These are phyloP conservation scores for Macrosteles quadrilineatus DNA, from an alignment of 1,140 invertebrate genomes.

Conservation along the genomic window DNA sequence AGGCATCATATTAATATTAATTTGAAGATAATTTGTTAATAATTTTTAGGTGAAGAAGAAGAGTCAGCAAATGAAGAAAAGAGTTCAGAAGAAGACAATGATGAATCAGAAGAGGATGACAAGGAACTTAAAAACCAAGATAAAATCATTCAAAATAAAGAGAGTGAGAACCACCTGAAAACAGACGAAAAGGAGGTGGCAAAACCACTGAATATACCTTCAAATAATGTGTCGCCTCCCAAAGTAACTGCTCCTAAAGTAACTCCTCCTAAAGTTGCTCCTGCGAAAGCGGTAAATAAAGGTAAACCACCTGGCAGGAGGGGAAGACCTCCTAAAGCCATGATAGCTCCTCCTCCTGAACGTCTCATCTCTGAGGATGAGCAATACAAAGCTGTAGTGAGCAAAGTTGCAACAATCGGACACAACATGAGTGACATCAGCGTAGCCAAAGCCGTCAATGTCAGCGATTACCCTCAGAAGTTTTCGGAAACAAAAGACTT, in stretches of 20 bases:
- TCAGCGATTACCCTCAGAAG: background rate
- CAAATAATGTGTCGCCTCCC: too few species aligned
- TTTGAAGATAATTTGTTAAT: too few species aligned
- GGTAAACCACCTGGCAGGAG: background rate
- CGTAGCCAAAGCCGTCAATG: background rate
- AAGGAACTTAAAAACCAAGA: background rate
- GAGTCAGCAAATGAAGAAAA: slow-evolving; percentile 33
- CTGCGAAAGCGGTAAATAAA: background rate
- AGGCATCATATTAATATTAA: too few species aligned
- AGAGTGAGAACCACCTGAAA: too few species aligned
- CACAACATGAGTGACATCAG: background rate
- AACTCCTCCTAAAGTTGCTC: background rate
- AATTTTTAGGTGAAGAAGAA: slow-evolving; percentile 28
- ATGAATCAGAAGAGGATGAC: slow-evolving; percentile 21
- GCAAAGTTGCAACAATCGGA: slow-evolving; percentile 3
- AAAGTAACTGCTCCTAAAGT: background rate
- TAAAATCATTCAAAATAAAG: background rate
- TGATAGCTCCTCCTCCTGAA: slow-evolving; percentile 18
- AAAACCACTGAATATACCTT: too few species aligned
- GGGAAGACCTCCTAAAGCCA: slow-evolving; percentile 11
- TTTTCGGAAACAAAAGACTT: too few species aligned
- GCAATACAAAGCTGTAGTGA: slow-evolving; percentile 13
- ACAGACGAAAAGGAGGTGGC: too few species aligned
- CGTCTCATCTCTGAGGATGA: slow-evolving; percentile 8
- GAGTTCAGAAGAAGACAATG: slow-evolving; percentile 36